Base-by-base conservation (phyloP, 2,113 vertebrate species). In the Lepus americanus region DNA sequence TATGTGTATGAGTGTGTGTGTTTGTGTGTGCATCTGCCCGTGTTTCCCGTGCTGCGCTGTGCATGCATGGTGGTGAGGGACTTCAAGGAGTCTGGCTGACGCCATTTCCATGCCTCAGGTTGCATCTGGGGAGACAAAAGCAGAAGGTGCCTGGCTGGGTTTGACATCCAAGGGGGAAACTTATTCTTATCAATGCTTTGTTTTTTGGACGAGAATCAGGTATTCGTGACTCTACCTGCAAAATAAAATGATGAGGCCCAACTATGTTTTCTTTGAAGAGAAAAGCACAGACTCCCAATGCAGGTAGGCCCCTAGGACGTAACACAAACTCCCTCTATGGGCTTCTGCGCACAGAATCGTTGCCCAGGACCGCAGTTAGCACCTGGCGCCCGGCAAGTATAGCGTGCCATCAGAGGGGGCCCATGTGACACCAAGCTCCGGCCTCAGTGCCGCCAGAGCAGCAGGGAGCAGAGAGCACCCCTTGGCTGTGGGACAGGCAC, bases 191-290 rank as follows among this genome's bases (percentile, higher is more conserved):
- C 8, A 80, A 14, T 33, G 25, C 77, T 82, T 76, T 55, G 39
- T 31, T 69, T 59, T 31, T 53, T 44, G n/a, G 29, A 66, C 12
- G 63, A 82, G 55, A 39, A 70, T 63, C 77, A 94, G 16, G 16
- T 72, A 72, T 70, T 87, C 70, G 64, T 29, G 69, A 69, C 63
- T 72, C 90, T 72, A 51, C 81, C 87, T 81, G 87, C 44, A 59
- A 70, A 81, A 78, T 53, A 27, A 78, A 67, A 31, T 49, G 81
- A 55, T 12, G 33, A 83, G 61, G 63, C 64, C 78, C 82, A 86
- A 81, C 51, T 2, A 23, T 53, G 76, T 44, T 70, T 79, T 81
- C 36, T 70, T 79, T 76, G 14, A 70, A 81, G 29, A 10, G 29
- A 73, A 86, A n/a, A 19, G 55, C 19, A 19, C 44, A 44, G 44